Evolutionary conservation across 2,888 invertebrate genomes (phyloP).

Genomic region (Stenotaenia linearis): DNA sequence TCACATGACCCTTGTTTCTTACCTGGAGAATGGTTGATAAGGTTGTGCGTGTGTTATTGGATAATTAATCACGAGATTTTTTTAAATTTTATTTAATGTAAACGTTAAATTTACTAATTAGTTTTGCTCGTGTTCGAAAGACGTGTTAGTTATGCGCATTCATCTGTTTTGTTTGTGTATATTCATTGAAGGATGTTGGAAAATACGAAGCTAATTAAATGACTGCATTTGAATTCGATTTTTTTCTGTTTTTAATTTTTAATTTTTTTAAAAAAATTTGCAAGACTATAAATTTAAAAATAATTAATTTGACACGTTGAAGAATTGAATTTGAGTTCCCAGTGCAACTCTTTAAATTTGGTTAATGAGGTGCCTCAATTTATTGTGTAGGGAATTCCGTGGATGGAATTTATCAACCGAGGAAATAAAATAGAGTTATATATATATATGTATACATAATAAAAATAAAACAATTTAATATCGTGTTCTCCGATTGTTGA

Average conservation of each 20-base stretch:
- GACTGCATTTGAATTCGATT: background rate
- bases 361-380: conserved; percentile 23
- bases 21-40: conserved; percentile 2
- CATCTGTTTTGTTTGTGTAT: background rate
- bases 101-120: background rate
- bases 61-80: background rate
- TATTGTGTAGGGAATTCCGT: conserved; percentile 17
- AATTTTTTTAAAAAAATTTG: background rate
- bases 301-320: conserved; percentile 10
- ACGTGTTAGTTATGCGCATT: background rate
- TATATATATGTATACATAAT: background rate
- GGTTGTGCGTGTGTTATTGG: background rate
- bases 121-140: background rate
- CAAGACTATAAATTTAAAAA: background rate
- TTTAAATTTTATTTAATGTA: background rate
- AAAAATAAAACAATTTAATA: no score
- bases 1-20: conserved; percentile 1
- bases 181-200: background rate
- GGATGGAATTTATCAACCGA: background rate
- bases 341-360: background rate
- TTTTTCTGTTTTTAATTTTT: background rate
- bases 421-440: background rate
- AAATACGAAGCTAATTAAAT: background rate
- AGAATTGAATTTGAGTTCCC: background rate
- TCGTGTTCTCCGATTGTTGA: no score